Evolutionary conservation across 2,888 invertebrate genomes (phyloP), one percentile per base, ranked within the genome.

Genomic region (Hyles lineata): DNA sequence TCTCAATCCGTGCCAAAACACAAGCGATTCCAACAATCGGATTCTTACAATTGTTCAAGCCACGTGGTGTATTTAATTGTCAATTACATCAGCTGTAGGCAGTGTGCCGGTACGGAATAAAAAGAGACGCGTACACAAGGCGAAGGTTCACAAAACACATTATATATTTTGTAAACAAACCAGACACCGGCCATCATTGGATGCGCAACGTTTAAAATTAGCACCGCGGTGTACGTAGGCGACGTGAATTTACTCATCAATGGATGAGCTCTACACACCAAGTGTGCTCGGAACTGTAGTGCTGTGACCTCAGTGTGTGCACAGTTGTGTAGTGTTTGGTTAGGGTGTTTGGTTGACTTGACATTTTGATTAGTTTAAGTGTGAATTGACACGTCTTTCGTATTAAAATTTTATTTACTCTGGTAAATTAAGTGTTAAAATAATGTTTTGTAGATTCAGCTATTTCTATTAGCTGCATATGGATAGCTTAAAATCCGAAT

Each of bases 201-300:
- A 73, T 82, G 77, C 78, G 83, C 79, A 79, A 77, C 78, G 76
- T 79, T 78, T 84, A 84, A 80, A 80, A 78, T 83, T 85, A 85
- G 82, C 75, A 62, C 74, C 69, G 55, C 73, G 67, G 69, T 43
- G 63, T 69, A 71, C 73, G 70, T 71, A 73, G 61, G 15, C 15
- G 11, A 58, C 63, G 62, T 75, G 29, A 75, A 74, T 52, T 50
- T 63, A 25, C 19, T 59, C 70, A 5, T 5, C 67, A 5, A 67
- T 72, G 73, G 80, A 80, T 74, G 23, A 17, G 78, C 55, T n/a
- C 72, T 25, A 61, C 15, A 32, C n/a, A 11, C 52, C 4, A 35
- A 67, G 17, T 67, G 50, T 50, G 67, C 67, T 23, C 67, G 50
- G 50, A 67, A 67, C 67, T 50, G 67, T 50, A 63, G 7, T 5